Evolutionary conservation across 2,797 vertebrate species (phyloP).

Genomic region (Steatocranus sp.): DNA sequence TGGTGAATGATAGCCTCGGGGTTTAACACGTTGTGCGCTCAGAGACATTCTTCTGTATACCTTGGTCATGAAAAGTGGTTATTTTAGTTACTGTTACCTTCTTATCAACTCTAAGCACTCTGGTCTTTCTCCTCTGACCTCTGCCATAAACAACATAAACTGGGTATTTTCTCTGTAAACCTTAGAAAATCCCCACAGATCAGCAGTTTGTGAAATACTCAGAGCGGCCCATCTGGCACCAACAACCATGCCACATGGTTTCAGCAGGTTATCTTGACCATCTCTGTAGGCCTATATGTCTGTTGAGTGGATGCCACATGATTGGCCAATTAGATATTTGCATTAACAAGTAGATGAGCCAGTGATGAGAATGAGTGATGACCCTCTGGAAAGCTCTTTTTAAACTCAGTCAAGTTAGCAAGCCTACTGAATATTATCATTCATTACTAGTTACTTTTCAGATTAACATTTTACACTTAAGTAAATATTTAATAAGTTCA

Average conservation of each 20-base stretch:
- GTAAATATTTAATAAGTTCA: neutral
- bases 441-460: neutral
- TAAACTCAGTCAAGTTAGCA: neutral
- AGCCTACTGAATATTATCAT: neutral
- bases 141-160: neutral
- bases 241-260: accelerated
- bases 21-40: neutral
- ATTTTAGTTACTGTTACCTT: neutral
- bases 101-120: neutral
- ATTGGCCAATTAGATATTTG: neutral
- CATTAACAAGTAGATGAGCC: neutral
- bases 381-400: neutral
- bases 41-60: neutral
- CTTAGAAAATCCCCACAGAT: neutral
- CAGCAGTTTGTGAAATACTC: neutral
- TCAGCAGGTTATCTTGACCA: neutral
- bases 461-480: neutral
- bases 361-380: neutral
- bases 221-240: neutral
- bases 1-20: neutral
- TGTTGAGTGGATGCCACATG: accelerated
- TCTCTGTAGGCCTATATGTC: neutral
- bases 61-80: neutral
- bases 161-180: neutral
- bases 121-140: neutral